Conservation (phyloP, 2,888 invertebrate species). For the Ophion ellenae region DNA sequence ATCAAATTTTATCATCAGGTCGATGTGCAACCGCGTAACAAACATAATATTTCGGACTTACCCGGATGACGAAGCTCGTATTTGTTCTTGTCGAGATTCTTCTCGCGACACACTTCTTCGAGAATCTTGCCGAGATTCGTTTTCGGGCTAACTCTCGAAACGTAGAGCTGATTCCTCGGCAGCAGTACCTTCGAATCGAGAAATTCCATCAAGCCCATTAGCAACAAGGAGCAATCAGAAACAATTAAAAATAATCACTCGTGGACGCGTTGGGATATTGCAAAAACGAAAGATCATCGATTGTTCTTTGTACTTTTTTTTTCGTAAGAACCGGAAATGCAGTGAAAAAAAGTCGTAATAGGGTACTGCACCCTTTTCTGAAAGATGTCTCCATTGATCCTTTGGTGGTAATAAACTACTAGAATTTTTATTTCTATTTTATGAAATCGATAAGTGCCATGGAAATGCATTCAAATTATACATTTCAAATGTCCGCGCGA, state of each 20-base stretch:
- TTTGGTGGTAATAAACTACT: no score
- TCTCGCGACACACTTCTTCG: constrained; percentile 90
- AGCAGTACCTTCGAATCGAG: constrained; percentile 86
- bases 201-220: neutral
- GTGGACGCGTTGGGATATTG: neutral
- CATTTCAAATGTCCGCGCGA: no score
- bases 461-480: no score
- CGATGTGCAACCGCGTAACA: neutral
- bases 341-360: neutral
- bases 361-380: no score
- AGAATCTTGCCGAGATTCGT: constrained; percentile 89
- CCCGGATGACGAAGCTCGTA: constrained; percentile 92
- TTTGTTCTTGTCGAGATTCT: constrained; percentile 89
- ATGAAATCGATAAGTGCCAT: no score
- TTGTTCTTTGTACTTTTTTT: neutral
- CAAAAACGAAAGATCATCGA: neutral
- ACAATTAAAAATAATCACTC: neutral
- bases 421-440: no score
- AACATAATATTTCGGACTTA: constrained; percentile 76
- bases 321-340: neutral
- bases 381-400: no score
- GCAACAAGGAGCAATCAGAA: neutral
- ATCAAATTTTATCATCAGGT: neutral
- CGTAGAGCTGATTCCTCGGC: constrained; percentile 92
- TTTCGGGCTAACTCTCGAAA: constrained; percentile 89